Base-by-base conservation (phyloP, 2,113 vertebrate genomes). In the Pomatostomus ruficeps region DNA sequence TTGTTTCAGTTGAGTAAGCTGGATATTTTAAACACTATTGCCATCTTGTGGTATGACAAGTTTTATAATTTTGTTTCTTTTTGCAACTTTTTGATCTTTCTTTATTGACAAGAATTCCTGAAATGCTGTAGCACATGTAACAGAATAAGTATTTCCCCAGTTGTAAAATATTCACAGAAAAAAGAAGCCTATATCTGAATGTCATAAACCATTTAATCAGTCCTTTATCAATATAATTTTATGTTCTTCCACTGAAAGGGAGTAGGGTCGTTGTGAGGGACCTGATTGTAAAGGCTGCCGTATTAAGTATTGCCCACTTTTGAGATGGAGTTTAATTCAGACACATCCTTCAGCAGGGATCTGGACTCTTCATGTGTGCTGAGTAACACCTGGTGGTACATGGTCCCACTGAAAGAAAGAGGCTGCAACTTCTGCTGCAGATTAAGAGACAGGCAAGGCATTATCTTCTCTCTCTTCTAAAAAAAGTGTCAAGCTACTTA, bases 21-120 rank as follows among this genome's bases (percentile, higher is more conserved):
- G 81, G 88, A 95, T 97, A 72, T 89, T 88, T 97, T 96, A 97
- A 95, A 79, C 96, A 87, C 65, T 77, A 98, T 79, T 93, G 98
- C 98, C 98, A 97, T 89, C 98, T 97, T 96, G 96, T 97, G 98
- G 93, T 85, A 38, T 19, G 15, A 59, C 13, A 72, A 31, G 70
- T 70, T 87, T 63, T 70, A 71, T 29, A 15, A 66, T 38, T 85
- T 51, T 36, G 11, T 35, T 91, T 58, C 31, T 16, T 96, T 66
- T 29, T 52, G 13, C 36, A 89, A 23, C 2, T 10, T 5, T 43
- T 62, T 67, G 48, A 73, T 49, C 19, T 40, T 74, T 28, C 21
- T 7, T 63, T 57, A 14, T 66, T 66, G 33, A 17, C 49, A 93
- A 80, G 46, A 91, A 61, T 75, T 85, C 35, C 62, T 48, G 58